Percentiles rank a stretch among this genome's conserved stretches.
Conservation (phyloP, 2,888 invertebrate genomes). For the Diaphora mendica region DNA sequence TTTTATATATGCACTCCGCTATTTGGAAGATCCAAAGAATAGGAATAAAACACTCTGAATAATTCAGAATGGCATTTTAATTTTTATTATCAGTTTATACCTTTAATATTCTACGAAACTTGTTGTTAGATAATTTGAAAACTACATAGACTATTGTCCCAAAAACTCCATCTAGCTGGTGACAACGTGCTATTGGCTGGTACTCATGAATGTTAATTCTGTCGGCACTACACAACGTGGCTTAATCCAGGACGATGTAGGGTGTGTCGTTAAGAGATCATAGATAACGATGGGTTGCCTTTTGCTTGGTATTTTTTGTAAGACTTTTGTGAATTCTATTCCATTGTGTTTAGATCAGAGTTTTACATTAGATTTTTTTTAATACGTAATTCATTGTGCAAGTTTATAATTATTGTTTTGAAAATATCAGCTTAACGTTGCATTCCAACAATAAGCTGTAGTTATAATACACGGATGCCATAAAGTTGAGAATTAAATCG, state of each 20-base stretch:
- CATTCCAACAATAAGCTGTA: background rate
- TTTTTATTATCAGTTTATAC: background rate
- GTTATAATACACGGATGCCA: background rate
- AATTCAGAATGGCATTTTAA: background rate
- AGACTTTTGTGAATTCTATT: constrained; percentile 18
- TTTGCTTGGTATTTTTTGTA: constrained; percentile 14
- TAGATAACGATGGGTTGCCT: constrained; percentile 32
- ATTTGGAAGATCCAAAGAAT: too few species aligned
- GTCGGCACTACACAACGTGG: constrained; percentile 45
- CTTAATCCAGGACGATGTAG: constrained; percentile 51
- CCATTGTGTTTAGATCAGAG: background rate
- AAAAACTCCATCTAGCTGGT: constrained; percentile 23
- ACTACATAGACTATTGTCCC: constrained; percentile 27
- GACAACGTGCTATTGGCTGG: constrained; percentile 44
- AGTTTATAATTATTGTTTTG: background rate
- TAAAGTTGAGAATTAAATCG: background rate
- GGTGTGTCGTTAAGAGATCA: constrained; percentile 37
- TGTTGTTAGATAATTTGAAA: constrained; percentile 9
- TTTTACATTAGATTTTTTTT: background rate
- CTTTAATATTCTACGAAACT: background rate
- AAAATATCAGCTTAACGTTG: background rate
- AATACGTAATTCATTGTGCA: background rate
- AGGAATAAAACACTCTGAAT: background rate
- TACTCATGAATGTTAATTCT: constrained; percentile 68
- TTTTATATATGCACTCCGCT: too few species aligned